Conservation (phyloP, 2,797 vertebrate species). For the Macropodus opercularis region DNA sequence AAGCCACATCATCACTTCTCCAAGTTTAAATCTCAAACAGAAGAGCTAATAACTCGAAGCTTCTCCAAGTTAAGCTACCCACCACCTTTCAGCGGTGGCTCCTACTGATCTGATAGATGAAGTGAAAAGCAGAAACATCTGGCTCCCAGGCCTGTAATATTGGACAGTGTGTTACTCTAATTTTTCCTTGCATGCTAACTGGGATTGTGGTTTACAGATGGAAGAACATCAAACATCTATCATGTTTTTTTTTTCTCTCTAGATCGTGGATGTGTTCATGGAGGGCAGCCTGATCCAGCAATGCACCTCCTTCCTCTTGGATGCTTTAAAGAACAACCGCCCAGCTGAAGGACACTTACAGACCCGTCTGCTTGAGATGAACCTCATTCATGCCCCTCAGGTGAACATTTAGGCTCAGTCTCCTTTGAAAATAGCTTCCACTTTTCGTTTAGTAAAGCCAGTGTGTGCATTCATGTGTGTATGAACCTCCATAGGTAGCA, state of each 20-base stretch:
- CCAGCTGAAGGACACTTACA: conserved; percentile 91
- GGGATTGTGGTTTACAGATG: conserved; percentile 23
- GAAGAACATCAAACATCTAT: neutral
- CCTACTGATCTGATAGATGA: conserved; percentile 24
- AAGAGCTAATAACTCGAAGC: conserved; percentile 23
- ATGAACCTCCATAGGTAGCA: conserved; percentile 83
- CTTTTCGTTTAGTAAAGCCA: neutral
- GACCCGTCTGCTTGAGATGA: conserved; percentile 94
- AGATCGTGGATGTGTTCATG: conserved; percentile 97
- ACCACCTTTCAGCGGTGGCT: conserved; percentile 15
- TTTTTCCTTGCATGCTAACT: conserved; percentile 19
- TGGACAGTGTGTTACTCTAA: conserved; percentile 28
- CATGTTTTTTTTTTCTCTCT: conserved; percentile 14
- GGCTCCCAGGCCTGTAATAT: conserved; percentile 21
- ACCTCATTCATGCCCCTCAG: conserved; percentile 94
- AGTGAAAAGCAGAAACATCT: conserved; percentile 54
- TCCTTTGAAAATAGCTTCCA: neutral
- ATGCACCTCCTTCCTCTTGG: conserved; percentile 93
- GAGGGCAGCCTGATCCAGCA: conserved; percentile 94
- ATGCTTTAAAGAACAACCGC: conserved; percentile 90
- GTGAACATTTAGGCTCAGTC: conserved; percentile 54
- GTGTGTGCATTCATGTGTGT: conserved; percentile 30
- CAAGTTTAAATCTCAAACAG: conserved; percentile 27
- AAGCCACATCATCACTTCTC: conserved; percentile 52
- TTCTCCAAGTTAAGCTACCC: neutral